Evolutionary conservation across 2,113 vertebrate species (phyloP).

Genomic region (Panthera leo): DNA sequence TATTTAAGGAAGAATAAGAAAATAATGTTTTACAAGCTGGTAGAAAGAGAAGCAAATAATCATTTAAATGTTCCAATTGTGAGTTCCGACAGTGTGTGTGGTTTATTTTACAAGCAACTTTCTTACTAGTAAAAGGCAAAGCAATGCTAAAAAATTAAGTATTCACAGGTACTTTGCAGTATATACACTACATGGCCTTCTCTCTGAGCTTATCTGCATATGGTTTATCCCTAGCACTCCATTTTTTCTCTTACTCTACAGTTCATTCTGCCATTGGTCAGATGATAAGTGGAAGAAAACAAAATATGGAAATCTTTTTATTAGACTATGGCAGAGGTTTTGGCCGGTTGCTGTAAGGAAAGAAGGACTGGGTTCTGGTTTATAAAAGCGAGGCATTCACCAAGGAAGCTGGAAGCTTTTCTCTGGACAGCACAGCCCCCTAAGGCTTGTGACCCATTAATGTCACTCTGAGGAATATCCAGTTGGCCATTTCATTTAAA

Average conservation of each 20-base stretch:
- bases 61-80: conserved; percentile 70
- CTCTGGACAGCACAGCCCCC: background rate
- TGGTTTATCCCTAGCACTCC: conserved; percentile 36
- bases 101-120: conserved; percentile 73
- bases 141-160: background rate
- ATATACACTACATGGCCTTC: rapidly evolving
- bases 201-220: background rate
- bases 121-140: conserved; percentile 14
- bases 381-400: conserved; percentile 66
- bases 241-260: conserved; percentile 73
- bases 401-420: conserved; percentile 10
- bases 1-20: conserved; percentile 88
- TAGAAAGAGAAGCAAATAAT: conserved; percentile 86
- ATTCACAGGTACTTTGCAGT: rapidly evolving
- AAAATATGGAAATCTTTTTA: conserved; percentile 65
- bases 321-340: conserved; percentile 33
- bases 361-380: conserved; percentile 15
- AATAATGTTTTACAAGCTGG: conserved; percentile 88
- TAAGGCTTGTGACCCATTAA: conserved; percentile 73
- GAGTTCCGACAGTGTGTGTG: conserved; percentile 70
- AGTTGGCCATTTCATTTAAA: conserved; percentile 71
- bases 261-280: conserved; percentile 73
- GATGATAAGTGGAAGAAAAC: conserved; percentile 69
- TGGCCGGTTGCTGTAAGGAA: conserved; percentile 36
- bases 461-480: conserved; percentile 57